Evolutionary conservation across 64 coral and sea anemone genomes (phyloP).

Genomic region (Montipora efflorescens): DNA sequence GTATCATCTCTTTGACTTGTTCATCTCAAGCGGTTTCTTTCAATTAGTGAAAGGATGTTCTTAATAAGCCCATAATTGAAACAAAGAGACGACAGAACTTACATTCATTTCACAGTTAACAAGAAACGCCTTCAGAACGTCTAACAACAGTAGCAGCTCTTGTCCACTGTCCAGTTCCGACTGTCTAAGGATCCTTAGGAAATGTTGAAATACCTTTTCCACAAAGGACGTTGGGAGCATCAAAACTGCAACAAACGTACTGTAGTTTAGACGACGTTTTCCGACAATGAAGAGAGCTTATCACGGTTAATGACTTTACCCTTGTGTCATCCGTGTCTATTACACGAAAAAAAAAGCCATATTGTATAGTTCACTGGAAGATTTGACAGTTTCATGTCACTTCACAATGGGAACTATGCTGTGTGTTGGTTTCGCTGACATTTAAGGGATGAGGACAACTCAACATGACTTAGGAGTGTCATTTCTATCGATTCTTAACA

Average conservation of each 20-base stretch:
- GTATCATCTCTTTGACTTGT: no score
- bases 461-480: no score
- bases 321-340: background rate
- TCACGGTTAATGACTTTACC: no score
- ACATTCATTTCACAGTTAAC: slow-evolving; percentile 52
- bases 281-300: no score
- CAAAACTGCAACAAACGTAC: slow-evolving; percentile 5
- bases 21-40: background rate
- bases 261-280: no score
- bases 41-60: background rate
- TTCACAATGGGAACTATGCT: background rate
- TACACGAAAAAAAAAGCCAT: no score
- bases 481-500: no score
- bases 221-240: slow-evolving; percentile 51
- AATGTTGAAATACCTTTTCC: slow-evolving; percentile 36
- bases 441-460: no score
- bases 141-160: slow-evolving; percentile 43
- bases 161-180: background rate
- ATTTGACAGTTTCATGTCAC: no score
- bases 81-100: background rate
- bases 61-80: background rate
- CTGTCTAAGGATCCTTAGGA: slow-evolving; percentile 50
- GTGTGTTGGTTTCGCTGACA: no score
- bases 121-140: slow-evolving; percentile 52
- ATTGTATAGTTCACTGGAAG: no score